Conservation (phyloP, 2,113 vertebrate genomes). For the Asarcornis scutulata region DNA sequence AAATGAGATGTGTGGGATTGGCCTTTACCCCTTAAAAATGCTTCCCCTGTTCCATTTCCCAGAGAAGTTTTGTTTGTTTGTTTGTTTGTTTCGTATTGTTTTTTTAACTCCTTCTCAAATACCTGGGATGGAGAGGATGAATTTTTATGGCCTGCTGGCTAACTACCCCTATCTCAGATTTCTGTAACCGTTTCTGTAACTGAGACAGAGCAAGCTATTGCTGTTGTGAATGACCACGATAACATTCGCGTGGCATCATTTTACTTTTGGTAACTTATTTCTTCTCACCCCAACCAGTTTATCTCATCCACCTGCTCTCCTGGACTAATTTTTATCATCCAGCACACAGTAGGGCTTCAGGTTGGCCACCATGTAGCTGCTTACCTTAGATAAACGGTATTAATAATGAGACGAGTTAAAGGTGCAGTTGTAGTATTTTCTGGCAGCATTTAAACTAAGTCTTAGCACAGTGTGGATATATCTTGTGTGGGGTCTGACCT, state of each 20-base stretch:
- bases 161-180: not conserved
- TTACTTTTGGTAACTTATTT: not conserved
- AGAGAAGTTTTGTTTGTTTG: not conserved
- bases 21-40: not conserved
- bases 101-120: not conserved
- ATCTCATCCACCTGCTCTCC: not conserved
- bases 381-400: conserved; percentile 6
- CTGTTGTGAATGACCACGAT: not conserved
- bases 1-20: not conserved
- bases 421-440: not conserved
- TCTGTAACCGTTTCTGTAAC: not conserved
- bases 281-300: not conserved
- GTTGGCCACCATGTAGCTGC: not conserved
- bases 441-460: not conserved
- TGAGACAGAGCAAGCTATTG: not conserved
- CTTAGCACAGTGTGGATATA: not conserved
- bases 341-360: not conserved
- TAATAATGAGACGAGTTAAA: conserved; percentile 21
- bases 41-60: not conserved
- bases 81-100: not conserved
- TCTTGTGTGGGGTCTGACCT: not conserved
- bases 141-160: not conserved
- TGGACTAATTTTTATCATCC: not conserved
- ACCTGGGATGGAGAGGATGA: not conserved
- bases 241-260: not conserved